A percentile compares a stretch with the other conserved stretches of the same genome.
phyloP scores from a whole-genome alignment of 2,113 vertebrate species.

The Galemys pyrenaicus region DNA sequence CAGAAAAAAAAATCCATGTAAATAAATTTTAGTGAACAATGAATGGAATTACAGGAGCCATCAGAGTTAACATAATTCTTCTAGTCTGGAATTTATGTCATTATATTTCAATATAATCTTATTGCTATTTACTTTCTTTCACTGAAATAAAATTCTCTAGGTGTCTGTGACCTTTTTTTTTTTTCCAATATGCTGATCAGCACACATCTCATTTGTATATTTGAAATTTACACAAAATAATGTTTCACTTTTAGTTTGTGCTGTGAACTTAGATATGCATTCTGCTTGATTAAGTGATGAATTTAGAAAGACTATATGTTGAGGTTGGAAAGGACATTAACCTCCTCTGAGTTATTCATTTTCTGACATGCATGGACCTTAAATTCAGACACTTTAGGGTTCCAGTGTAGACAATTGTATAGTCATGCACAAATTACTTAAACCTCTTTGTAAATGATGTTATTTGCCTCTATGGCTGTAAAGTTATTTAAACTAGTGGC shows the following conservation, averaged over 20 bases:
- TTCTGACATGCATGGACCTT: neutral
- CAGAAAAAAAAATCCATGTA: conserved; percentile 40
- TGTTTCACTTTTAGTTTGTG: neutral
- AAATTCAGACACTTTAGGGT: neutral
- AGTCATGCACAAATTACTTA: neutral
- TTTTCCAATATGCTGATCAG: neutral
- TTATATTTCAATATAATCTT: conserved; percentile 43
- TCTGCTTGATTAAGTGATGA: neutral
- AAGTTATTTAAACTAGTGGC: neutral
- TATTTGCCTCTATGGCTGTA: neutral
- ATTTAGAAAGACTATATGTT: neutral
- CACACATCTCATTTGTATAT: neutral
- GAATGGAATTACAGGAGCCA: conserved; percentile 43
- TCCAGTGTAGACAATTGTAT: neutral
- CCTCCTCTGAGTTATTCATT: neutral
- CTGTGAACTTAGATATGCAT: neutral
- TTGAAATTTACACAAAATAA: neutral
- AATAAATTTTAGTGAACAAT: conserved; percentile 52
- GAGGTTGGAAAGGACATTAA: neutral
- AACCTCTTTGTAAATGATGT: neutral
- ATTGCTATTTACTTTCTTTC: conserved; percentile 38
- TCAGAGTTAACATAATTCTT: conserved; percentile 23
- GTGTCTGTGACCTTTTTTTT: neutral
- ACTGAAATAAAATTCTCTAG: conserved; percentile 33
- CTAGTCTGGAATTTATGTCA: conserved; percentile 6